Conservation (phyloP, 2,113 vertebrate genomes). For the Morone saxatilis region DNA sequence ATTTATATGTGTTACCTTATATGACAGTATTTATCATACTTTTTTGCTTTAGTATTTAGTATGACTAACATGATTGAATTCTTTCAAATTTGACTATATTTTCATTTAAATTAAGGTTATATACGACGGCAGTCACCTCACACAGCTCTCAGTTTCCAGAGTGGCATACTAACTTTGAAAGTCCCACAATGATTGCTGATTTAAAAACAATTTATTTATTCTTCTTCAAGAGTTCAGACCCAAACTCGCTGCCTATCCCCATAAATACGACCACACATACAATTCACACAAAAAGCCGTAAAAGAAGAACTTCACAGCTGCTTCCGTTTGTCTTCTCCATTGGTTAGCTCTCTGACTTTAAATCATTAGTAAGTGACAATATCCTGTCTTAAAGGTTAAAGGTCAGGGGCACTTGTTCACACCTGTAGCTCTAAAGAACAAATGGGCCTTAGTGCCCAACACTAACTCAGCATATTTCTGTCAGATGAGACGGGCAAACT, state of each 20-base stretch:
- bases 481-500: slow-evolving; percentile 5
- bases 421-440: slow-evolving; percentile 58
- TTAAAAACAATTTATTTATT: not conserved
- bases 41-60: not conserved
- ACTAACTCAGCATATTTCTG: slow-evolving; percentile 23
- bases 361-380: slow-evolving; percentile 49
- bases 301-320: slow-evolving; percentile 50
- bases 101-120: not conserved
- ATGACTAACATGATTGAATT: not conserved
- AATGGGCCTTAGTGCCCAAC: slow-evolving; percentile 38
- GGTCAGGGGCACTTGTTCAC: slow-evolving; percentile 53
- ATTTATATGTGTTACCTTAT: not conserved
- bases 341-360: slow-evolving; percentile 19
- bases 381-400: slow-evolving; percentile 50
- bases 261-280: slow-evolving; percentile 34
- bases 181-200: not conserved
- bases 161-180: not conserved
- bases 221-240: not conserved
- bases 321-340: slow-evolving; percentile 11
- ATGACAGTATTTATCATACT: not conserved
- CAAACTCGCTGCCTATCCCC: not conserved
- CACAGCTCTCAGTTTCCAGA: not conserved
- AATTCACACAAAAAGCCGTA: slow-evolving; percentile 31
- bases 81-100: not conserved
- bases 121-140: not conserved